Percentiles rank a stretch among this genome's conserved stretches.
Conservation (phyloP, 2,113 vertebrate genomes). For the Nothoprocta perdicaria region DNA sequence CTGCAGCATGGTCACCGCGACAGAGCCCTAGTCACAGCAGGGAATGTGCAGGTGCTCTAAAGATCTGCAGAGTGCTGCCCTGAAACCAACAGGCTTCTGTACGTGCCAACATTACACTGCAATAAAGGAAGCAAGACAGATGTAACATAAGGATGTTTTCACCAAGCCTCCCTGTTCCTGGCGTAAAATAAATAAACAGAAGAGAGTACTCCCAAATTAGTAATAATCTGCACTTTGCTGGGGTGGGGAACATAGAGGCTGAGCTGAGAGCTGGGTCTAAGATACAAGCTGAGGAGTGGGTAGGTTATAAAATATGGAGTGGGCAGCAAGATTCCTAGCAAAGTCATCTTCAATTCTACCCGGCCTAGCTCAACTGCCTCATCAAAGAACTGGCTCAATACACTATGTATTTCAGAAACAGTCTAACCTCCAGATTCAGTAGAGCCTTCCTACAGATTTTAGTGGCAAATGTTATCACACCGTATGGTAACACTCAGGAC, state of each 20-base stretch:
- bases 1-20: neutral
- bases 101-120: fast-evolving
- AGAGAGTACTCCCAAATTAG: neutral
- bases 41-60: neutral
- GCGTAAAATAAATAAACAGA: neutral
- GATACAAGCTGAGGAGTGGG: neutral
- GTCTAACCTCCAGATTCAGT: neutral
- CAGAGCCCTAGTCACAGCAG: neutral
- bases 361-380: fast-evolving
- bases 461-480: fast-evolving
- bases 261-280: neutral
- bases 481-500: neutral
- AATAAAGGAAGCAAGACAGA: neutral
- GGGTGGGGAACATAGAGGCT: fast-evolving
- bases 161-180: neutral
- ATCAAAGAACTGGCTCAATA: fast-evolving
- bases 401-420: neutral
- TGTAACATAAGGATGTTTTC: neutral
- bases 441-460: neutral
- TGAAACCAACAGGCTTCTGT: neutral
- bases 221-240: fast-evolving
- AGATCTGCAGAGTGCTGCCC: neutral
- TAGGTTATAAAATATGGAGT: fast-evolving
- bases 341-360: fast-evolving
- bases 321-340: neutral